A percentile compares a stretch with the other conserved stretches of the same genome.
Conservation (phyloP, 2,888 invertebrate genomes). For the Ophioninae sp. region DNA sequence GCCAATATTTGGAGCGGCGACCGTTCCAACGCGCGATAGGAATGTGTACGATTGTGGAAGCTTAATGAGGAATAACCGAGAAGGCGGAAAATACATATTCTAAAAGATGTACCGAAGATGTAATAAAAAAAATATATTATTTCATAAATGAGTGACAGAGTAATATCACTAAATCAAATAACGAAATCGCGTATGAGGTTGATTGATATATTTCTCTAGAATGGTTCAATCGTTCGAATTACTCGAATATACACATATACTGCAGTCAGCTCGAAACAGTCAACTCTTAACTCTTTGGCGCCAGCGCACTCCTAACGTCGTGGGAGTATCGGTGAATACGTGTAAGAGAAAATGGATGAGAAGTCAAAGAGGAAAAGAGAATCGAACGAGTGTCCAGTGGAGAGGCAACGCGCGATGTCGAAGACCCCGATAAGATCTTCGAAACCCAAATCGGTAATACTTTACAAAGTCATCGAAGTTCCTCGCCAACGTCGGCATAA, state of each 20-base stretch:
- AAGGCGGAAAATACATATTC: too few relatives aligned
- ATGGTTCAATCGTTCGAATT: conserved; percentile 4
- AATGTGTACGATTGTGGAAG: too few relatives aligned
- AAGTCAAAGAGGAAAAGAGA: conserved; percentile 62
- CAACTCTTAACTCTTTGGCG: conserved; percentile 69
- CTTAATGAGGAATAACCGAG: too few relatives aligned
- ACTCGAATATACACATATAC: conserved; percentile 9
- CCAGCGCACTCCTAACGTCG: conserved; percentile 66
- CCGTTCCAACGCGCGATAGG: too few relatives aligned
- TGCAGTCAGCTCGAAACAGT: conserved; percentile 66
- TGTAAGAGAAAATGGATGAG: conserved; percentile 49
- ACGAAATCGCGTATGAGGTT: neutral
- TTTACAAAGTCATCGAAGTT: conserved; percentile 80
- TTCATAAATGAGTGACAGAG: neutral
- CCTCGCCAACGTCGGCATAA: conserved; percentile 78
- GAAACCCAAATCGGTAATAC: conserved; percentile 78
- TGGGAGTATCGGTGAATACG: conserved; percentile 54
- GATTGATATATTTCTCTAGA: neutral
- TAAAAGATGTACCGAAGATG: too few relatives aligned
- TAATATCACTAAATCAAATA: neutral
- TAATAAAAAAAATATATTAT: too few relatives aligned
- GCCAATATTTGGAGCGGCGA: too few relatives aligned
- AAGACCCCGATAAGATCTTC: conserved; percentile 75
- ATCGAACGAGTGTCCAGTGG: conserved; percentile 70
- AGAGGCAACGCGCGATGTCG: conserved; percentile 71